Conservation (phyloP, 2,113 vertebrate species). For the Pollimyrus isidori region DNA sequence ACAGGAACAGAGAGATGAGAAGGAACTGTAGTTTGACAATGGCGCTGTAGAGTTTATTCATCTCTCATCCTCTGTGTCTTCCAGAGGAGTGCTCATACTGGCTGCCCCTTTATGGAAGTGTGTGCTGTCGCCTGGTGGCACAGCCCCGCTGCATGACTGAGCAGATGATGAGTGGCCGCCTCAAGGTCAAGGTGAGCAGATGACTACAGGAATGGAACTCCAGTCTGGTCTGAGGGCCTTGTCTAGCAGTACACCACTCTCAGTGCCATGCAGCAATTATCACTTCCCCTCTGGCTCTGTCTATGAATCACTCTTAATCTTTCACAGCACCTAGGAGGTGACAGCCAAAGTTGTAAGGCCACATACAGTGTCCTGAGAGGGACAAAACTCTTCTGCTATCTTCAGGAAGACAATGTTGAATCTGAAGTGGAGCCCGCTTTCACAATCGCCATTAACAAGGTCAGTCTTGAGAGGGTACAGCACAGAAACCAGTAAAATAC, state of each 20-base stretch:
- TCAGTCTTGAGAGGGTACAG: constrained; percentile 25
- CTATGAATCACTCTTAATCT: neutral
- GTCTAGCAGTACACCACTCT: neutral
- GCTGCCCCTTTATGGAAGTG: constrained; percentile 76
- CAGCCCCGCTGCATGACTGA: constrained; percentile 75
- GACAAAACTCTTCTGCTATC: constrained; percentile 64
- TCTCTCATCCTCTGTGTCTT: neutral
- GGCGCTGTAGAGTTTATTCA: neutral
- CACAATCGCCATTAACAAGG: constrained; percentile 70
- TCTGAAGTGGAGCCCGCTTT: constrained; percentile 48
- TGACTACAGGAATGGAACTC: neutral
- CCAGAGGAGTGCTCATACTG: constrained; percentile 73
- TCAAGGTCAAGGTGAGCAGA: constrained; percentile 47
- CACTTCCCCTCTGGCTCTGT: neutral
- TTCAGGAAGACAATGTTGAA: constrained; percentile 41
- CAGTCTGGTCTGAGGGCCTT: neutral
- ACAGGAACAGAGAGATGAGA: neutral
- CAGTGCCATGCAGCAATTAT: neutral
- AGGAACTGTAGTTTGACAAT: neutral
- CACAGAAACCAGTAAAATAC: too few species aligned
- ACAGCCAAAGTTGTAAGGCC: constrained; percentile 44
- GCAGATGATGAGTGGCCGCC: constrained; percentile 47
- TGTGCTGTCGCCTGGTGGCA: constrained; percentile 75
- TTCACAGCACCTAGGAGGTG: constrained; percentile 48
- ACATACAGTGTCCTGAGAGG: constrained; percentile 63